A percentile compares a stretch with the other conserved stretches of the same genome.
Conservation (phyloP, 2,888 invertebrate genomes). For the Agonopterix alstromeriana region DNA sequence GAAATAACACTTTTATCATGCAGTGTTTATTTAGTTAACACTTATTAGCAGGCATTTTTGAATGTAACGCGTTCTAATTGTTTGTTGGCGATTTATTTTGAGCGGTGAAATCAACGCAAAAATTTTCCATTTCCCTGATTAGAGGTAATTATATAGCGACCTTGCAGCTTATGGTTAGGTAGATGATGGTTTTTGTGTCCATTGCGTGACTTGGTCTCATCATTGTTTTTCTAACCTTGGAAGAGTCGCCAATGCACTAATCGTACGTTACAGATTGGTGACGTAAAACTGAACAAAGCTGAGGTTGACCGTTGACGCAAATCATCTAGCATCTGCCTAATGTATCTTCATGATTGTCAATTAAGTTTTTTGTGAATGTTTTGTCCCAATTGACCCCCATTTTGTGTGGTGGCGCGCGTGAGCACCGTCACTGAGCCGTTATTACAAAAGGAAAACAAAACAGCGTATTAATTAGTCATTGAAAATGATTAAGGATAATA, state of each 20-base stretch:
- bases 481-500: too few relatives aligned
- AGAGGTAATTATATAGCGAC: background rate
- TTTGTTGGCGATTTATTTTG: slow-evolving; percentile 31
- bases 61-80: slow-evolving; percentile 20
- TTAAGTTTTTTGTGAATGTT: slow-evolving; percentile 58
- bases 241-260: slow-evolving; percentile 14
- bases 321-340: slow-evolving; percentile 38
- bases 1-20: slow-evolving; percentile 8
- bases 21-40: slow-evolving; percentile 30
- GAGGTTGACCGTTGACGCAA: slow-evolving; percentile 45
- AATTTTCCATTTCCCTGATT: slow-evolving; percentile 9
- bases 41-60: slow-evolving; percentile 25
- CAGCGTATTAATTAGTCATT: too few relatives aligned
- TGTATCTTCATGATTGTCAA: slow-evolving; percentile 57
- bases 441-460: too few relatives aligned
- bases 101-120: slow-evolving; percentile 26
- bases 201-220: slow-evolving; percentile 17
- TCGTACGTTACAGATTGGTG: slow-evolving; percentile 21
- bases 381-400: slow-evolving; percentile 60
- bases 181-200: slow-evolving; percentile 10
- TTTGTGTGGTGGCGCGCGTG: slow-evolving; percentile 38
- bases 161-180: background rate
- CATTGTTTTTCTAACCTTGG: slow-evolving; percentile 21
- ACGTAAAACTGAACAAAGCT: slow-evolving; percentile 33
- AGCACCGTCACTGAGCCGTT: slow-evolving; percentile 26